Percentiles rank a stretch among this genome's conserved stretches.
phyloP scores from a whole-genome alignment of 1,140 invertebrate species.

The Aporrectodea caliginosa region DNA sequence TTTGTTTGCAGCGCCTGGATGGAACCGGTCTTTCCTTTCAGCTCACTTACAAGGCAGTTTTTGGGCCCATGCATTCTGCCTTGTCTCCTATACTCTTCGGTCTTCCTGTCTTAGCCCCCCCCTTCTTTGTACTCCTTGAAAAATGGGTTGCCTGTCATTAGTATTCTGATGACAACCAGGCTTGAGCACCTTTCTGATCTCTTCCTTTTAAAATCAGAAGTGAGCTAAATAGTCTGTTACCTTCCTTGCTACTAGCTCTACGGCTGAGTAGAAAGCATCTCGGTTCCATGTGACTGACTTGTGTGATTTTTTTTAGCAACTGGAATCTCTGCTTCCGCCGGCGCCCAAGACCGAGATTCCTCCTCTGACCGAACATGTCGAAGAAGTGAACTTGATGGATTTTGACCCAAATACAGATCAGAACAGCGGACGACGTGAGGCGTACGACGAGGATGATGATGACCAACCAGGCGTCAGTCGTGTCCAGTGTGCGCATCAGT shows the following conservation, averaged over 20 bases:
- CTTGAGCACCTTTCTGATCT: too few species aligned
- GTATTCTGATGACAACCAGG: too few species aligned
- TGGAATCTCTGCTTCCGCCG: slow-evolving; percentile 72
- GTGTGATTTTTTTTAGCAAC: slow-evolving; percentile 54
- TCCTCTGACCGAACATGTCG: slow-evolving; percentile 70
- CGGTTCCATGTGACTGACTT: too few species aligned
- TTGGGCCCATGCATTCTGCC: too few species aligned
- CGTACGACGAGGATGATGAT: slow-evolving; percentile 53
- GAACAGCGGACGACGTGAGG: slow-evolving; percentile 70
- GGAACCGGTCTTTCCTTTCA: too few species aligned
- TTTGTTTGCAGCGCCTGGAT: too few species aligned
- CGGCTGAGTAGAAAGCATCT: not conserved
- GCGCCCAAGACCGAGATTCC: slow-evolving; percentile 64
- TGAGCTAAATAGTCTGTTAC: not conserved
- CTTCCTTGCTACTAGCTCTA: not conserved
- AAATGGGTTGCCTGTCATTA: too few species aligned
- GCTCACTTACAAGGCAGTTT: too few species aligned
- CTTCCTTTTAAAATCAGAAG: too few species aligned
- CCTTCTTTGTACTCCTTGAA: too few species aligned
- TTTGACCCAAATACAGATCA: slow-evolving; percentile 62
- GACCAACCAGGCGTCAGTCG: slow-evolving; percentile 62
- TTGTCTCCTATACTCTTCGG: too few species aligned
- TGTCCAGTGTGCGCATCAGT: slow-evolving; percentile 82
- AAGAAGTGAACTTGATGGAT: slow-evolving; percentile 76
- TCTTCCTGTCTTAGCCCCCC: too few species aligned